These are phyloP conservation scores for Tamias sibiricus DNA, from an alignment of 2,113 vertebrate genomes.

Conservation along the genomic window DNA sequence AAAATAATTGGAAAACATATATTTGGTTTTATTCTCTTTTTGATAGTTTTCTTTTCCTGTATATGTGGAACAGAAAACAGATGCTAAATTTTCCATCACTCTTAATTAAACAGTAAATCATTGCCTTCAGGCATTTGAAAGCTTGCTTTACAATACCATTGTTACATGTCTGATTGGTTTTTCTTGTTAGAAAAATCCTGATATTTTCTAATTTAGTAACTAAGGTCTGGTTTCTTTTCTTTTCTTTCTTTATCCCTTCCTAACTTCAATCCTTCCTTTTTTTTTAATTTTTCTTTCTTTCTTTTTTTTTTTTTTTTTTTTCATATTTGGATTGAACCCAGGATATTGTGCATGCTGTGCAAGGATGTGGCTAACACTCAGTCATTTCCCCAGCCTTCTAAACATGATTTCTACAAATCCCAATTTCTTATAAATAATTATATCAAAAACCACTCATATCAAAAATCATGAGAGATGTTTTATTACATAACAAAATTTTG, in stretches of 20 bases:
- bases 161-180: background rate
- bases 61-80: background rate
- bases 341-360: background rate
- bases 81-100: background rate
- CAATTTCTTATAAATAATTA: background rate
- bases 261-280: no score
- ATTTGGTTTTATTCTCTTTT: conserved; percentile 16
- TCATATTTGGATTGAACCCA: background rate
- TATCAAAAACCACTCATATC: background rate
- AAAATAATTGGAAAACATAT: background rate
- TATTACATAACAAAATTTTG: background rate
- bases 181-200: background rate
- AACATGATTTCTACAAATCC: background rate
- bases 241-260: no score
- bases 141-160: background rate
- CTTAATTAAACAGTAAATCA: background rate
- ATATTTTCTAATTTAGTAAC: background rate
- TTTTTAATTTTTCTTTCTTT: no score
- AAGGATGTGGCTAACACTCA: background rate
- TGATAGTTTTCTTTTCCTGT: background rate
- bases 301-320: background rate
- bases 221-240: background rate
- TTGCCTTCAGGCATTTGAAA: background rate
- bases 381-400: background rate
- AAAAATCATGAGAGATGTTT: background rate